Conservation (phyloP, 2,888 invertebrate genomes). For the Adineta ricciae region DNA sequence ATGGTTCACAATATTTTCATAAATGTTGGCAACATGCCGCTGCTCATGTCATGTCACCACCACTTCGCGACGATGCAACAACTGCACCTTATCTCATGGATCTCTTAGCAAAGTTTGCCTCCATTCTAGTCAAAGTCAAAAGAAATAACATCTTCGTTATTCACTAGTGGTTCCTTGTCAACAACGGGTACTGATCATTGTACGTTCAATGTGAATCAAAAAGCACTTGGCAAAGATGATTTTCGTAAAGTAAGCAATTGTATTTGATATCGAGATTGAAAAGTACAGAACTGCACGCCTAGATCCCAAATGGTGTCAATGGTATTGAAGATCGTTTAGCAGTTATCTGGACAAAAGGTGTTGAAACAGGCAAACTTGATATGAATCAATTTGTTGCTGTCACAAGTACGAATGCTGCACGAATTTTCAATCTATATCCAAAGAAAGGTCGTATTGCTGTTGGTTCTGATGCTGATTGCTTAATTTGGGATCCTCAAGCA, state of each 20-base stretch:
- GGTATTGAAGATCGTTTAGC: conserved; percentile 93
- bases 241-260: conserved; percentile 42
- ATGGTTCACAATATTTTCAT: conserved; percentile 65
- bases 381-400: conserved; percentile 87
- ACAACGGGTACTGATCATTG: conserved; percentile 36
- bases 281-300: not conserved
- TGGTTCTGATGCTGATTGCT: conserved; percentile 89
- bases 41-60: conserved; percentile 35
- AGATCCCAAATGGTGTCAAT: conserved; percentile 88
- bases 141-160: not conserved
- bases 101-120: conserved; percentile 61
- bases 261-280: not conserved
- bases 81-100: conserved; percentile 69
- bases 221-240: conserved; percentile 36
- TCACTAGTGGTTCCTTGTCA: conserved; percentile 30
- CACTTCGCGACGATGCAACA: conserved; percentile 30
- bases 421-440: conserved; percentile 91
- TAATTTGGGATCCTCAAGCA: conserved; percentile 82
- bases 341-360: conserved; percentile 86
- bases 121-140: too few relatives aligned
- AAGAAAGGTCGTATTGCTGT: conserved; percentile 69
- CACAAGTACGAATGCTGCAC: conserved; percentile 80
- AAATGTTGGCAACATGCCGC: conserved; percentile 35
- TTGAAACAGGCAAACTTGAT: conserved; percentile 59
- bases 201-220: conserved; percentile 35